Evolutionary conservation across 2,797 vertebrate genomes (phyloP).

Genomic region (Betta splendens): DNA sequence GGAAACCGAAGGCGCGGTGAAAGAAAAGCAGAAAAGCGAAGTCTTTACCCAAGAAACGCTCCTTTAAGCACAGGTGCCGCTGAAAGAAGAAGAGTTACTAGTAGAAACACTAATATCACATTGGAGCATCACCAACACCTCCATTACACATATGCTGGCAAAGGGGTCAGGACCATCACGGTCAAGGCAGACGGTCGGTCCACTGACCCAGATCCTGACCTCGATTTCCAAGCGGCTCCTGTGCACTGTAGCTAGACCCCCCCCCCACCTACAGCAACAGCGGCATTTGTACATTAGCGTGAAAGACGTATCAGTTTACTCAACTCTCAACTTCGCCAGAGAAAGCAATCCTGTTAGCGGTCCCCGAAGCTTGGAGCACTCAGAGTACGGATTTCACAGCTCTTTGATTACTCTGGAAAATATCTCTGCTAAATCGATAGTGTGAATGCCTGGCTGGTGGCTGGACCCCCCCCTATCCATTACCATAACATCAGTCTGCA

Average conservation of each 20-base stretch:
- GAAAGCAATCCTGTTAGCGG: conserved; percentile 73
- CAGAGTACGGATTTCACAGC: conserved; percentile 71
- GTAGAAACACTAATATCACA: conserved; percentile 16
- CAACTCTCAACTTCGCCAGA: conserved; percentile 60
- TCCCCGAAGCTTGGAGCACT: conserved; percentile 66
- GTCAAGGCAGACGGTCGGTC: conserved; percentile 17
- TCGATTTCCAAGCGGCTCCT: conserved; percentile 5
- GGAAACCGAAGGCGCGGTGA: background rate
- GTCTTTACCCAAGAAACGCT: no score
- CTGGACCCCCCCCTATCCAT: conserved; percentile 60
- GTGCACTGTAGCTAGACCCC: conserved; percentile 9
- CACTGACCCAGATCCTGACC: conserved; percentile 26
- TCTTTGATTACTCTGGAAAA: conserved; percentile 79
- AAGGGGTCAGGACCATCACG: background rate
- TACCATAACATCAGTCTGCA: conserved; percentile 70
- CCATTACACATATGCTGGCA: background rate
- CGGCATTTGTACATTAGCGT: conserved; percentile 41
- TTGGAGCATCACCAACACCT: no score
- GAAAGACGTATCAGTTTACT: conserved; percentile 64
- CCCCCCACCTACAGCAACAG: conserved; percentile 4
- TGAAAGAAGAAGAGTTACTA: no score
- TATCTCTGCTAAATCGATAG: conserved; percentile 75
- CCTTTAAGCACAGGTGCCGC: no score
- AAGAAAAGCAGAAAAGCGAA: background rate
- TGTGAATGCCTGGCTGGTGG: conserved; percentile 61